Percentiles rank a stretch among this genome's conserved stretches.
Conservation (phyloP, 2,113 vertebrate genomes). For the Psittacula cyanocephala region DNA sequence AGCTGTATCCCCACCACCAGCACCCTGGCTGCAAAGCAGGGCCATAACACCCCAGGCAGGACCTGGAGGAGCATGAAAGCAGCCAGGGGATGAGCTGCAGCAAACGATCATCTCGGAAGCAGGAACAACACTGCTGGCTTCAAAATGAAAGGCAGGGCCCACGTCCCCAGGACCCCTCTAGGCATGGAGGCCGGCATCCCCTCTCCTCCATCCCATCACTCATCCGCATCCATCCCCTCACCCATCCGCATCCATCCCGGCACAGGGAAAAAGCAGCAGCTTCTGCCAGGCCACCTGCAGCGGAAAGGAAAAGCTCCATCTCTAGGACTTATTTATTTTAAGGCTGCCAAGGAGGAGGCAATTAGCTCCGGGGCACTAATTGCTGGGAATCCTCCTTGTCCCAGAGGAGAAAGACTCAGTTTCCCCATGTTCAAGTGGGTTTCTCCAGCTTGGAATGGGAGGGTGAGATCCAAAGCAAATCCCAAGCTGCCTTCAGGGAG, state of each 20-base stretch:
- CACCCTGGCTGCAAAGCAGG: not conserved
- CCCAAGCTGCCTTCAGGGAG: not conserved
- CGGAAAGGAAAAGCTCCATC: not conserved
- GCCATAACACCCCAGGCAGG: not conserved
- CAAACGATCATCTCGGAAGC: not conserved
- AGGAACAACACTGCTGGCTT: not conserved
- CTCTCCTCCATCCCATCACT: not conserved
- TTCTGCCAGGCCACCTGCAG: conserved; percentile 40
- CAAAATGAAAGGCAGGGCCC: not conserved
- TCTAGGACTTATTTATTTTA: not conserved
- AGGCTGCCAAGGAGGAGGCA: not conserved
- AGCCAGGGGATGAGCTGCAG: not conserved
- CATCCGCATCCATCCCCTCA: not conserved
- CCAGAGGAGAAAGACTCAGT: not conserved
- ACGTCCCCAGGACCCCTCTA: fast-evolving
- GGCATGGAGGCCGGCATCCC: not conserved
- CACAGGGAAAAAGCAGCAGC: not conserved
- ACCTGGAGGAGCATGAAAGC: not conserved
- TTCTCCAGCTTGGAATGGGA: not conserved
- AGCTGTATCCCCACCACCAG: fast-evolving
- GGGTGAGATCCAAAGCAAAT: not conserved
- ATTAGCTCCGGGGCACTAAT: not conserved
- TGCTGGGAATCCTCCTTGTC: not conserved
- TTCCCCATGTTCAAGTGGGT: not conserved
- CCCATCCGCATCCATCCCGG: not conserved